Base-by-base conservation (phyloP, 2,888 invertebrate genomes). In the Zaprionus lineosus region DNA sequence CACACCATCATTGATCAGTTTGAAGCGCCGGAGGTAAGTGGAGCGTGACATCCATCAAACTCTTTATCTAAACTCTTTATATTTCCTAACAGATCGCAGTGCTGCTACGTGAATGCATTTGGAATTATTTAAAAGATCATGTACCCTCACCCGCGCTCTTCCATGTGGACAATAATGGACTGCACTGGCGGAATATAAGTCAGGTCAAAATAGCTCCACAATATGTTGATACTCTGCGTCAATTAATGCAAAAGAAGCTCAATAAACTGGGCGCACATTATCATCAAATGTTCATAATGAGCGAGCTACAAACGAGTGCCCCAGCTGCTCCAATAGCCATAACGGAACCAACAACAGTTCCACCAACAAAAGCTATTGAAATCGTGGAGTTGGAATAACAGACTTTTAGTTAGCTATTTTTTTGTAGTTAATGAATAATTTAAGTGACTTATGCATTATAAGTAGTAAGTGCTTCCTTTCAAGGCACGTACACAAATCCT, bases 111-210 rank as follows among this genome's bases (percentile, higher is more conserved):
- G 97, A 97, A 86, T 96, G 96, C 82, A 92, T 97, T 52, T 97
- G 97, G 97, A 94, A 94, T 79, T 97, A 96, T 87, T 94, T 97
- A 89, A 93, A 96, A 69, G 97, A 97, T 86, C 93, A 97, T 87
- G 95, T 97, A 14, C 97, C 97, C 0, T 95, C 96, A 0, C 97
- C 97, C 0, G 94, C 95, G 0, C 89, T 96, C 6, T 97, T 96
- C 78, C 91, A 91, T 1, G 92, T 93, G 44, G 95, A 95, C 86
- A 89, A 92, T 24, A 92, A 93, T 76, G 94, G 92, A 86, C 88
- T 93, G n/a, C 92, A 93, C 76, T 96, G 96, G 95, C 92, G 96
- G 3, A 96, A 96, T 85, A 93, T 94, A 0, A 92, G 93, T 1
- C 55, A 77, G 40, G 91, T 93, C 2, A 93, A 94, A 40, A 94